Base-by-base conservation (phyloP, 2,888 invertebrate species). In the Metellina segmentata region DNA sequence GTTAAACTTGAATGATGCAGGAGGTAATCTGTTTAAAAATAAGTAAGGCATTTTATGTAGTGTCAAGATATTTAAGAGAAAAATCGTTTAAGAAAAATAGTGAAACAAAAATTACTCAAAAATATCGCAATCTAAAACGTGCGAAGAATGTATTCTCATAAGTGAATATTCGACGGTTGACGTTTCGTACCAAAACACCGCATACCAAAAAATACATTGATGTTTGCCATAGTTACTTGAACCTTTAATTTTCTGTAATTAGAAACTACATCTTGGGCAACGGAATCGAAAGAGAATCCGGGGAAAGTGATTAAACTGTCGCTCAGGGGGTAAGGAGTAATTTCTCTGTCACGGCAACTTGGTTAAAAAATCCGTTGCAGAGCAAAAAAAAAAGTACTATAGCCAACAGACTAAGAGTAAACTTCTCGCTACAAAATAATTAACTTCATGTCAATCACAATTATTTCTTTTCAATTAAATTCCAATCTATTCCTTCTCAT, bases 291-390 rank as follows among this genome's bases (percentile, higher is more conserved):
- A 75, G 75, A 51, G 72, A 71, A 72, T 87, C 72, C 34, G 20
- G 51, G 52, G 75, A 72, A 77, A 78, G 81, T 86, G 85, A 90
- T 90, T 86, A 90, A 90, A 86, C 77, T 86, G 90, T 90, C 90
- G 70, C 86, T 90, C 81, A 86, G 81, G 81, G 75, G 81, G 75
- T 75, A 61, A 90, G 75, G 52, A 71, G 86, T 70, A 90, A 90
- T 90, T 90, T 71, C 72, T 81, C 61, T 87, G 85, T 81, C 85
- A 72, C 61, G 53, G 77, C 49, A 53, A 61, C 72, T 16, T 71
- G 52, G 53, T 82, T 51, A 89, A 89, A 88, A 82, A 61, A 19
- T 75, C 9, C n/a, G 49, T 74, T 61, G n/a, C 19, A 7, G 6
- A 19, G 5, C 61, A 8, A 79, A 87, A 78, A 8, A 79, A 87